Evolutionary conservation across 2,797 vertebrate species (phyloP).

Genomic region (Dicrostonyx torquatus): DNA sequence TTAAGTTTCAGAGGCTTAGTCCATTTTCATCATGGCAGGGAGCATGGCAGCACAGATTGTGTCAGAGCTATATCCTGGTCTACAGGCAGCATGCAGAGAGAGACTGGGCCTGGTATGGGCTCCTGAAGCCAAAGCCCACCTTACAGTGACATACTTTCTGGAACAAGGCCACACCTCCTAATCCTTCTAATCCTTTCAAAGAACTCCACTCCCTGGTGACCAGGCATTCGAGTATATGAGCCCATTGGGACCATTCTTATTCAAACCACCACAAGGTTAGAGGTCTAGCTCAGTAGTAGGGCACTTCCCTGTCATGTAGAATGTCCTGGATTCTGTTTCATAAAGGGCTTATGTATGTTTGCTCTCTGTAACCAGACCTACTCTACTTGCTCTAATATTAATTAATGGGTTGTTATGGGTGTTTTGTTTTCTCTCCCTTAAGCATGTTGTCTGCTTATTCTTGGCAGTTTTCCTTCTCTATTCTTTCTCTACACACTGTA

Average conservation of each 20-base stretch:
- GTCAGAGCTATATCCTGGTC: background rate
- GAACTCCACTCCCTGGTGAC: background rate
- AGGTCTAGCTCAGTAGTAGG: background rate
- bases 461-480: background rate
- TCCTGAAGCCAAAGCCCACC: background rate
- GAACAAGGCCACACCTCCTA: background rate
- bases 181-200: background rate
- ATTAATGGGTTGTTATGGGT: background rate
- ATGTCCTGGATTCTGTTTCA: background rate
- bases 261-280: background rate
- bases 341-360: background rate
- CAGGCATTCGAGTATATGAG: background rate
- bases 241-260: too few relatives aligned
- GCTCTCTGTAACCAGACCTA: background rate
- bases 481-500: background rate
- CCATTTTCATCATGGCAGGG: too few relatives aligned
- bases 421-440: background rate
- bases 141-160: background rate
- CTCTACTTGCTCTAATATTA: constrained; percentile 12
- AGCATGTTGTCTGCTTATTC: background rate
- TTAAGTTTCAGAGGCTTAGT: background rate
- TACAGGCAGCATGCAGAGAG: background rate
- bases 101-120: background rate
- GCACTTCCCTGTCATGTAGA: background rate
- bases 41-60: too few relatives aligned